These are phyloP conservation scores for Halictus quadricinctus DNA, from an alignment of 2,888 invertebrate species.

Conservation along the genomic window DNA sequence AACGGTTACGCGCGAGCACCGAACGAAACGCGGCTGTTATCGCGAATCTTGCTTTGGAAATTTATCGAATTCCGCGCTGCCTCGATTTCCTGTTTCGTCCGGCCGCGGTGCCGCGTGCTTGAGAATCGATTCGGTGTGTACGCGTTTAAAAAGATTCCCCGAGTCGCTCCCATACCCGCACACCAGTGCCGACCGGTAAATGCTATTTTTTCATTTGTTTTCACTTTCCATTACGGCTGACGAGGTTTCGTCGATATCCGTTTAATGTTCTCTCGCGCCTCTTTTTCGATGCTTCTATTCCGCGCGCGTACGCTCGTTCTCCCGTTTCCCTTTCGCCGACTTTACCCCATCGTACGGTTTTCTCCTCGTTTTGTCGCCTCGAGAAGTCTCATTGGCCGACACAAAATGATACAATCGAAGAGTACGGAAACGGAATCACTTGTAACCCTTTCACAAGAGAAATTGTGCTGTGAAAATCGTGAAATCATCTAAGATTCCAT, in stretches of 20 bases:
- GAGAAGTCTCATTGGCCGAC: background rate
- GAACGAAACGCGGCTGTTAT: constrained; percentile 20
- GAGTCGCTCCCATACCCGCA: background rate
- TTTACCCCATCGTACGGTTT: background rate
- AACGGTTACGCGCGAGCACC: constrained; percentile 7
- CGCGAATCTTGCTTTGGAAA: constrained; percentile 18
- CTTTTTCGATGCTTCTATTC: background rate
- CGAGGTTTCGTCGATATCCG: constrained; percentile 6
- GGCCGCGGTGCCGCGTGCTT: background rate
- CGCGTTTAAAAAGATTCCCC: constrained; percentile 12
- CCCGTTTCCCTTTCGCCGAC: background rate
- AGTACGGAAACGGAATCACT: no score
- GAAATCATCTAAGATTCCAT: no score
- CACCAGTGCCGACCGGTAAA: background rate
- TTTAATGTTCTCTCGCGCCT: background rate
- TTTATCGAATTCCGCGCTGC: constrained; percentile 18
- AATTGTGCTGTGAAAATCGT: no score
- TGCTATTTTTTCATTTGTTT: constrained; percentile 7
- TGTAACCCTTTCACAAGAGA: no score
- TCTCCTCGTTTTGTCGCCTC: background rate
- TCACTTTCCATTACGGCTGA: constrained; percentile 10
- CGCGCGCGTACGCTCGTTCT: background rate
- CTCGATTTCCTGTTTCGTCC: constrained; percentile 17
- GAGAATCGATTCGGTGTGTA: background rate
- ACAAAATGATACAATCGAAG: no score